These are phyloP conservation scores for Apus apus DNA, from an alignment of 2,113 vertebrate genomes.

Conservation along the genomic window DNA sequence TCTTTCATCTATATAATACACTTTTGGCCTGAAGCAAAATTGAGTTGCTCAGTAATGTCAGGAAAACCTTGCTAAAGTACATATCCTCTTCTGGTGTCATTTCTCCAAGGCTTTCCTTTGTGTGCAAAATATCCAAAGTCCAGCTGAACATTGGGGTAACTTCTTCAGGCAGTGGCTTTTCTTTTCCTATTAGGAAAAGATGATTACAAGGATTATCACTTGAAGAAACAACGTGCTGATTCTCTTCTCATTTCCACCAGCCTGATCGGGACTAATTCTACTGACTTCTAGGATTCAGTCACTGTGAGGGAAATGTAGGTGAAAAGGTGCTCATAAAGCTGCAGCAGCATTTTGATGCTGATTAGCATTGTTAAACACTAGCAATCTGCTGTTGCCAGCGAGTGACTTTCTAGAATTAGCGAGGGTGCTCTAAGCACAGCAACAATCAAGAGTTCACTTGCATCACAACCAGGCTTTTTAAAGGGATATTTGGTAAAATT, in stretches of 20 bases:
- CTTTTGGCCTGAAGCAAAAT: constrained; percentile 40
- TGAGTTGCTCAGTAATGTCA: not conserved
- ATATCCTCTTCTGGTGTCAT: not conserved
- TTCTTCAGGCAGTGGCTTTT: not conserved
- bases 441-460: not conserved
- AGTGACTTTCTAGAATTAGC: not conserved
- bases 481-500: not conserved
- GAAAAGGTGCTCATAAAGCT: constrained; percentile 38
- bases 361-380: constrained; percentile 6
- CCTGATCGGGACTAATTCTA: constrained; percentile 20
- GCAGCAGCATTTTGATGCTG: constrained; percentile 11
- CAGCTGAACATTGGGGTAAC: not conserved
- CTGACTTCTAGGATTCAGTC: constrained; percentile 15
- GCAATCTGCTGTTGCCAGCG: not conserved
- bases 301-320: not conserved
- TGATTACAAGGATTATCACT: constrained; percentile 6
- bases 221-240: not conserved
- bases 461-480: not conserved
- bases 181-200: constrained; percentile 12
- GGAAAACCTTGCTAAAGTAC: constrained; percentile 5
- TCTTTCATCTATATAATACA: constrained; percentile 27
- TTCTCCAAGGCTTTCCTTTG: not conserved
- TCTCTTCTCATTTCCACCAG: not conserved
- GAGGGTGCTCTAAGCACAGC: not conserved
- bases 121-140: not conserved